A percentile compares a stretch with the other conserved stretches of the same genome.
phyloP scores from a whole-genome alignment of 30 jellyfish, hydroid and myxozoan genomes.

The Phacellophora camtschatica region DNA sequence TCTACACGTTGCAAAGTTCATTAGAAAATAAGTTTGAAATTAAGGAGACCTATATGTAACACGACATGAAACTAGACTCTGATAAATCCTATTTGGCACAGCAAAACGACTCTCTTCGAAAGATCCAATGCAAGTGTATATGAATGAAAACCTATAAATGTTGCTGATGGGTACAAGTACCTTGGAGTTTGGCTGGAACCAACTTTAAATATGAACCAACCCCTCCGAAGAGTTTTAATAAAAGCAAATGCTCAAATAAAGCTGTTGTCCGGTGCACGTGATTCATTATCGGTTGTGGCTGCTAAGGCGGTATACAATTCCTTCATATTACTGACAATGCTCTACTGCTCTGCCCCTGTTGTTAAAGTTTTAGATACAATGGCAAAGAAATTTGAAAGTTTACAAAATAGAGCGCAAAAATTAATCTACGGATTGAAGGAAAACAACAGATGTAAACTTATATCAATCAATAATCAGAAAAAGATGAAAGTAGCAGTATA shows the following conservation, averaged over 20 bases:
- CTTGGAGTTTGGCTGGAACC: constrained; percentile 30
- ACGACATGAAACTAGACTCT: too few species aligned
- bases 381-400: not conserved
- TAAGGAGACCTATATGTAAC: too few species aligned
- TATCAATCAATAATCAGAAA: too few species aligned
- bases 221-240: not conserved
- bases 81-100: too few species aligned
- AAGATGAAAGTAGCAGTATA: constrained; percentile 25
- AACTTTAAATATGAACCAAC: constrained; percentile 12
- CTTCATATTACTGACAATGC: constrained; percentile 51
- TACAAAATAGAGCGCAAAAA: constrained; percentile 20
- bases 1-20: too few species aligned
- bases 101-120: constrained; percentile 27
- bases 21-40: too few species aligned
- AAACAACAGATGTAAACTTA: constrained; percentile 38
- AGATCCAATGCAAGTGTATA: constrained; percentile 14
- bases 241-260: constrained; percentile 28
- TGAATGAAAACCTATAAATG: not conserved
- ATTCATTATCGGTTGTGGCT: constrained; percentile 20
- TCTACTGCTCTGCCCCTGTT: constrained; percentile 41
- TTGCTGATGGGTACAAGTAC: constrained; percentile 19
- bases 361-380: not conserved
- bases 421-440: constrained; percentile 35
- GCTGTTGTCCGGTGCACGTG: constrained; percentile 35
- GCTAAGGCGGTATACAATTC: constrained; percentile 36